Evolutionary conservation across 2,888 invertebrate species (phyloP), one percentile per base, ranked within the genome.

Genomic region (Metacarcinus magister): DNA sequence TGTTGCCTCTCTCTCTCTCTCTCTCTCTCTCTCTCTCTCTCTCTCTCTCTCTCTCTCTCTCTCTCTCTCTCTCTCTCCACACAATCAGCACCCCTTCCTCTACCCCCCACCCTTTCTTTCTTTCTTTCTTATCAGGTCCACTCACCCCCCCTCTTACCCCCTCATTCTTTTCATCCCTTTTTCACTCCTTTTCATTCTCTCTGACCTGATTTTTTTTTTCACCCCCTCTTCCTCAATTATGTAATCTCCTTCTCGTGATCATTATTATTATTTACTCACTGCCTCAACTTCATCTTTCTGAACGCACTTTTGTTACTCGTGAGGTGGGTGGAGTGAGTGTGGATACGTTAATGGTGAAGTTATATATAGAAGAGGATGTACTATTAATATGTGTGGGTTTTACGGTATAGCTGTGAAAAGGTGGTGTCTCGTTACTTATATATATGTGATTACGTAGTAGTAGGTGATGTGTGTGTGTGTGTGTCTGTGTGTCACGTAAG

Each of bases 1-100:
- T 28, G 23, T 28, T 32, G 8, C 54, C 32, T 46, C 23, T 48
- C 44, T 54, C 54, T 54, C 43, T 32, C n/a, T 19, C 39, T 43
- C 89, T 28, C 32, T 28, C 82, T 82, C 82, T 28, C 28, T 28
- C 82, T 82, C 82, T 82, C 82, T 82, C 82, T 82, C 82, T 82
- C 82, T 82, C 82, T 82, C 82, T 82, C 82, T 82, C 82, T 87
- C 87, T 87, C 87, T 87, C 87, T 87, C 87, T 87, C 87, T 87
- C 82, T 87, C 82, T 87, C 82, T 87, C 82, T 75, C 75, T 75
- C 75, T 75, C 75, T 75, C 75, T n/a, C 28, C 19, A 10, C n/a
- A 19, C 75, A 75, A 75, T 23, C 19, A 75, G 75, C n/a, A 75
- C 19, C 75, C n/a, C 75, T 75, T n/a, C n/a, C 89, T 89, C 89